Evolutionary conservation across 2,888 invertebrate species (phyloP), one percentile per base, ranked within the genome.

Genomic region (Harmothoe impar): DNA sequence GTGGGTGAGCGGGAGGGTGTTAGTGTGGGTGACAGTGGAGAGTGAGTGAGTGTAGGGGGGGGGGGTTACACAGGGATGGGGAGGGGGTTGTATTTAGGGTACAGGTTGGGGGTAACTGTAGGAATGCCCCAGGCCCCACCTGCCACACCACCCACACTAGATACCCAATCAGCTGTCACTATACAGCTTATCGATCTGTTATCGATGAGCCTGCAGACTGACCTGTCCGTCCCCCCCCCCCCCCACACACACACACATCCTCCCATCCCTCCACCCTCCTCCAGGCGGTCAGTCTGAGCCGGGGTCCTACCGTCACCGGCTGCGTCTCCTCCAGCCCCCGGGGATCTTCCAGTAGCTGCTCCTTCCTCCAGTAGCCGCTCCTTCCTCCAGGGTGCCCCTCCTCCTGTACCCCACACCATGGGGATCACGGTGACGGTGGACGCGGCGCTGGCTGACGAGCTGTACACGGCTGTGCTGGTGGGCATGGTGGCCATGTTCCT

Each of bases 351-450:
- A 23, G 23, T 20, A 5, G n/a, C 15, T 1, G 5, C 5, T 17
- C 62, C 10, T 17, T 25, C 62, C 62, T 62, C 62, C 25, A 23
- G 23, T 20, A 5, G n/a, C 15, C 10, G 5, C 5, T 17, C 62
- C 25, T 25, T 17, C 62, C 5, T 15, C 25, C 62, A 1, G 1
- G n/a, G n/a, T 62, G 5, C 25, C 20, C 62, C 62, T 17, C 62
- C 25, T 25, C 62, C 62, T 12, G n/a, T 62, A 62, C 10, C 62
- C 1, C 62, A 1, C 62, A 62, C 23, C 0, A 85, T 90, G 86
- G 86, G 43, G 3, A 35, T 90, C 5, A 35, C 68, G 7, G 68
- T 90, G 68, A 88, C 56, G 20, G n/a, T 90, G 56, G 88, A 88
- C 52, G 31, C 25, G 17, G 86, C 29, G 5, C 78, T 90, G 52